A percentile compares a stretch with the other conserved stretches of the same genome.
These are phyloP conservation scores for Cryptotermes secundus DNA, from an alignment of 1,140 invertebrate genomes.

Conservation along the genomic window DNA sequence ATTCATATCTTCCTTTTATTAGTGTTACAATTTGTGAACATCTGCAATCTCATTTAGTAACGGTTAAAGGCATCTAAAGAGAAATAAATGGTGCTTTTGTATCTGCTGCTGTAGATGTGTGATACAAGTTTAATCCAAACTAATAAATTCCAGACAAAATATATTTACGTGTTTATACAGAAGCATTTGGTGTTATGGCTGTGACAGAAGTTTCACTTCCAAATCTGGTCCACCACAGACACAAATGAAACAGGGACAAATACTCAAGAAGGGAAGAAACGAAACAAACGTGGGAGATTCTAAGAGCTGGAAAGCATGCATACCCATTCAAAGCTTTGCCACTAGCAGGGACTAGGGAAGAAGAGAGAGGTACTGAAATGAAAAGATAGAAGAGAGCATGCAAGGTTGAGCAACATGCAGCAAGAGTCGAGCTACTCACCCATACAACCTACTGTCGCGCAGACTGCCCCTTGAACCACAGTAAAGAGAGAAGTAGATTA, in stretches of 20 bases:
- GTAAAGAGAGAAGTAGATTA: conserved; percentile 25
- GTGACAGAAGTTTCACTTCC: not conserved
- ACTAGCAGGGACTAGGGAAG: not conserved
- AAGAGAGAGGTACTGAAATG: not conserved
- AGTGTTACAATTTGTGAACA: not conserved
- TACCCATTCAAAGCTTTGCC: conserved; percentile 2
- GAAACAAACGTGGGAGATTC: not conserved
- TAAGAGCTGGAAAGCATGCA: conserved; percentile 8
- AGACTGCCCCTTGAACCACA: conserved; percentile 59
- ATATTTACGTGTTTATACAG: conserved; percentile 15
- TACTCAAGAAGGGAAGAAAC: not conserved
- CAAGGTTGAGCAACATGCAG: not conserved
- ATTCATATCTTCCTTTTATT: too few species aligned
- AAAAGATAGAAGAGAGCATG: not conserved
- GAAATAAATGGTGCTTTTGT: not conserved
- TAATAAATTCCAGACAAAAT: not conserved
- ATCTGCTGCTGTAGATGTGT: not conserved
- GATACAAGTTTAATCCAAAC: not conserved
- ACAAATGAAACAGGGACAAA: conserved; percentile 1
- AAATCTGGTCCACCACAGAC: conserved; percentile 27
- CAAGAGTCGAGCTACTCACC: conserved; percentile 57
- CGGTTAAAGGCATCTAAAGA: not conserved
- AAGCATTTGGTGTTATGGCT: conserved; percentile 3
- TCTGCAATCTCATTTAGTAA: not conserved
- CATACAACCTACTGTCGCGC: conserved; percentile 72